Base-by-base conservation (phyloP, 1,140 invertebrate species). In the Helicoverpa zea region DNA sequence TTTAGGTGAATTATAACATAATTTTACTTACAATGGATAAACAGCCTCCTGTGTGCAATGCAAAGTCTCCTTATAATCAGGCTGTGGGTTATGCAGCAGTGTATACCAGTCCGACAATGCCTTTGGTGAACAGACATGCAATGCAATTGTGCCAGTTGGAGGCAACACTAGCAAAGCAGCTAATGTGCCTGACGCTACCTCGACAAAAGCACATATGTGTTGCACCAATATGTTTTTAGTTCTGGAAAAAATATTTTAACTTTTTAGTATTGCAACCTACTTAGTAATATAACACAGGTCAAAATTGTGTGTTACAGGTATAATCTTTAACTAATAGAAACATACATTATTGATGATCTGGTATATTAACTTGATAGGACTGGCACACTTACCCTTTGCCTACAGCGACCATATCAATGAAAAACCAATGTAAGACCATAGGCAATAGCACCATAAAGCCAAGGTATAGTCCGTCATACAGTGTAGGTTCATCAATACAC, bases 1-100 rank as follows among this genome's bases (percentile, higher is more conserved):
- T 23, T 23, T 23, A 23, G 23, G 23, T 23, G 23, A 23, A 23
- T 23, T 23, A 23, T 23, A 23, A 35, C 35, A 3, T 7, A 35
- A 7, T 35, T 35, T 35, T 7, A 96, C 97, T 97, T 96, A 99
- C 97, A 99, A 95, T 72, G 99, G 99, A 96, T 99, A 99, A 0
- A 99, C 98, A 61, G 98, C 98, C 95, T 99, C 99, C 89, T 99
- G 98, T 0, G 99, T 99, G 94, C 99, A 99, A 94, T 99, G 97
- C 18, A 99, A 93, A 73, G 97, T 97, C 72, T 97, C 96, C 84
- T 98, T 97, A 95, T 99, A 99, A 92, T 99, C 98, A 9, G 98
- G 98, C 85, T 96, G 97, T 30, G 99, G 99, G 96, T 99, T 99
- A 83, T 99, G 98, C 23, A 99, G 95, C 78, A 99, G 92, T 0